Percentiles rank a stretch among this genome's conserved stretches.
These are phyloP conservation scores for Melanotaenia maccullochi DNA, from an alignment of 2,797 vertebrate genomes.

Conservation along the genomic window DNA sequence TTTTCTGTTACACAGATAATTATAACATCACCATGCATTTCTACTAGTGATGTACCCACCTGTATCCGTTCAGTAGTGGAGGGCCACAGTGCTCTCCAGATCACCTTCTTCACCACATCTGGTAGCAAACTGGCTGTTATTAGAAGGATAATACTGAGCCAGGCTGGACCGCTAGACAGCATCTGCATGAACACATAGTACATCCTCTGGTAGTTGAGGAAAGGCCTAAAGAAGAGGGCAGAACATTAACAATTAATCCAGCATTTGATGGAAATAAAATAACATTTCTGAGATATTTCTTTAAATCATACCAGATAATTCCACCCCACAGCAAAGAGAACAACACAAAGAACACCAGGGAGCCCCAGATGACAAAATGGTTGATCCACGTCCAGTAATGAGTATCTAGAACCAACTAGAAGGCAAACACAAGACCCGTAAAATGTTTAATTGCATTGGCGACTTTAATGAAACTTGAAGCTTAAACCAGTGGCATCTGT, in stretches of 20 bases:
- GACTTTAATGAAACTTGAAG: background rate
- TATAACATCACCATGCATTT: background rate
- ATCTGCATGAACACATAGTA: conserved; percentile 99
- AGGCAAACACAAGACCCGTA: conserved; percentile 11
- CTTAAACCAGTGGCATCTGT: background rate
- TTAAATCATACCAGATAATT: conserved; percentile 88
- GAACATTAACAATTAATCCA: background rate
- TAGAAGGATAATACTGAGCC: conserved; percentile 93
- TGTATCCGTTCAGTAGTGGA: conserved; percentile 93
- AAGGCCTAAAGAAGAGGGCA: conserved; percentile 85
- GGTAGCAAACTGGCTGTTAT: conserved; percentile 92
- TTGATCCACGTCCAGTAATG: conserved; percentile 99
- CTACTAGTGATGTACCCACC: conserved; percentile 75
- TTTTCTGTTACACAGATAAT: background rate
- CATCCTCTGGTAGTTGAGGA: conserved; percentile 99
- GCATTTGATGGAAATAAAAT: background rate
- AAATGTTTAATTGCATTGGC: background rate
- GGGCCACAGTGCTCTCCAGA: conserved; percentile 93
- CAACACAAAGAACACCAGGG: conserved; percentile 92
- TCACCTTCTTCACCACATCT: conserved; percentile 93
- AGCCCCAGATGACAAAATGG: conserved; percentile 98
- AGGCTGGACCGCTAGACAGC: conserved; percentile 94
- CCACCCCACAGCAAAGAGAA: conserved; percentile 98
- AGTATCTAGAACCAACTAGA: conserved; percentile 93
- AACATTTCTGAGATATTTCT: background rate